Evolutionary conservation across 2,888 invertebrate species (phyloP), one percentile per base, ranked within the genome.

Genomic region (Hedya salicella): DNA sequence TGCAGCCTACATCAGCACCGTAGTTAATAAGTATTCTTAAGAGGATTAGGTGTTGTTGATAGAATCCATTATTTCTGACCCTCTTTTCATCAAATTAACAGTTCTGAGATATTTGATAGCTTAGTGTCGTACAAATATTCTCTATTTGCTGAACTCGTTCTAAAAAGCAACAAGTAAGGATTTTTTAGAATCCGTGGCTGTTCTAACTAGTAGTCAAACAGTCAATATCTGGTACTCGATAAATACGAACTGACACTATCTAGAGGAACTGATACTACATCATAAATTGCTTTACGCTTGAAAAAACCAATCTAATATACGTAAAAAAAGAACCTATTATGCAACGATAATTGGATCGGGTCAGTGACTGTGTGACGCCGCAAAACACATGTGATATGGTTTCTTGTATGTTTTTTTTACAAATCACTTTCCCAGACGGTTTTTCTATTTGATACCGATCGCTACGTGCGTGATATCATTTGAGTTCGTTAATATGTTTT

Each of bases 341-440:
- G 86, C 83, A 87, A 85, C 81, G 69, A 80, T 88, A 89, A 89
- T 88, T 89, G 89, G 85, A 79, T 87, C 73, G 75, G 88, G 89
- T 88, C 86, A 81, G 78, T 82, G 89, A 88, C 89, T 75, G 70
- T 71, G 75, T 80, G 79, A 81, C 73, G 81, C 76, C 76, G 78
- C 79, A 76, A 74, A 78, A 78, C 80, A 86, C 77, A 82, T 79
- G 79, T 81, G 78, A 80, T 75, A 79, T 75, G 73, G 74, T 74
- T 76, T 77, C 72, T 76, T 75, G 68, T 70, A 69, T 52, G 40
- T 61, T 71, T 73, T 79, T 80, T 79, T 84, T 81, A 75, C 79
- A 78, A 78, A 85, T 73, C 84, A 86, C 87, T 87, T 87, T 88
- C 87, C 73, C 81, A 75, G 75, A 76, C 74, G 68, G 68, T 81